Conservation (phyloP, 2,888 invertebrate species). For the Flexamia atlantica region DNA sequence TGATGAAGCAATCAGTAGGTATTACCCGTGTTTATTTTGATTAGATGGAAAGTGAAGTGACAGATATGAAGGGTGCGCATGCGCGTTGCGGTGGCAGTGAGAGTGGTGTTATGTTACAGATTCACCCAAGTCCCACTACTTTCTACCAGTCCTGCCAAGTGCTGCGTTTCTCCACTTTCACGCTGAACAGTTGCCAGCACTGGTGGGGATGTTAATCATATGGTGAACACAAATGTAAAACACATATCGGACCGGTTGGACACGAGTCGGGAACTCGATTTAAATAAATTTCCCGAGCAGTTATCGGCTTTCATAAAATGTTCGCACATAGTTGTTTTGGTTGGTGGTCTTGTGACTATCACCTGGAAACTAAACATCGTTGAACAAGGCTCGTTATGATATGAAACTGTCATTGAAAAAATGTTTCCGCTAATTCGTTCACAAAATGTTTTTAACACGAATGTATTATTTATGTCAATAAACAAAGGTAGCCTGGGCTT, state of each 20-base stretch:
- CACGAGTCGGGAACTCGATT: neutral
- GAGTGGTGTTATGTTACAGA: conserved; percentile 52
- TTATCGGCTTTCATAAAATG: too few relatives aligned
- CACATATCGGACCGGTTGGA: neutral
- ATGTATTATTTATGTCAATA: too few relatives aligned
- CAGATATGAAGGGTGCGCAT: neutral
- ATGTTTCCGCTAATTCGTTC: too few relatives aligned
- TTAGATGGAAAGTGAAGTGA: neutral
- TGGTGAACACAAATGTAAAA: neutral
- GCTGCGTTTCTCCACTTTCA: conserved; percentile 27
- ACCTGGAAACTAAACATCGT: too few relatives aligned
- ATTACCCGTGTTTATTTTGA: neutral
- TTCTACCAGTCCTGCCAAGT: conserved; percentile 34
- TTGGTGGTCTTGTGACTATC: too few relatives aligned
- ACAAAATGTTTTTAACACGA: too few relatives aligned
- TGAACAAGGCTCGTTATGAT: too few relatives aligned
- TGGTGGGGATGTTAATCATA: conserved; percentile 7
- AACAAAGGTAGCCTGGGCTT: too few relatives aligned
- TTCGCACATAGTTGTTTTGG: too few relatives aligned
- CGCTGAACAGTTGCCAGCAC: conserved; percentile 43
- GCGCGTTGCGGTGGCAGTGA: conserved; percentile 1
- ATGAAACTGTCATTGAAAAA: too few relatives aligned
- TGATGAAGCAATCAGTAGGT: too few relatives aligned
- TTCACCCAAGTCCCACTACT: conserved; percentile 53
- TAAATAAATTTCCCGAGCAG: neutral